phyloP scores from a whole-genome alignment of 2,113 vertebrate genomes.

The Tylochromis polylepis region DNA sequence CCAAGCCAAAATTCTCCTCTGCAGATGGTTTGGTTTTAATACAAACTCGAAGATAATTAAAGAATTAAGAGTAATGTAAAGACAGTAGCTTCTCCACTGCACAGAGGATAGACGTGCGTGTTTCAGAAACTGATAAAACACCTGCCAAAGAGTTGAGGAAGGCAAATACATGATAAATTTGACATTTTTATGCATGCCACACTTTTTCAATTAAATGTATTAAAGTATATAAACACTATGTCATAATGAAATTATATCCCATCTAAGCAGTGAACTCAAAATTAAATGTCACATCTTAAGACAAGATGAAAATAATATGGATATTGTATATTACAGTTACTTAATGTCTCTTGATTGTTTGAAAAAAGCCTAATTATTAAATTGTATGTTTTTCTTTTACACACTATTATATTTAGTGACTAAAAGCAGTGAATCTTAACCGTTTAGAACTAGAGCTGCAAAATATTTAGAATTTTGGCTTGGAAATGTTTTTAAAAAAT shows the following conservation, averaged over 20 bases:
- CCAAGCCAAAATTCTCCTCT: neutral
- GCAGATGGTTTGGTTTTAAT: neutral
- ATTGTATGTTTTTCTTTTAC: neutral
- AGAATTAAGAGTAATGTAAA: neutral
- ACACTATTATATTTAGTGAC: neutral
- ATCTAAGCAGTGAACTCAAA: neutral
- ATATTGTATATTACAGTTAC: neutral
- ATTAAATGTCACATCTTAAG: neutral
- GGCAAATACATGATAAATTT: neutral
- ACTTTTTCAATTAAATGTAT: neutral
- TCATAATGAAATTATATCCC: neutral
- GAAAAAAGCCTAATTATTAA: neutral
- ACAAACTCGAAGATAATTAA: neutral
- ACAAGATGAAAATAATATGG: neutral
- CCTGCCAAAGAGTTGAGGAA: neutral
- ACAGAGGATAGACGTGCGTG: neutral
- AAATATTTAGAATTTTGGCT: neutral
- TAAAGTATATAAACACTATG: neutral
- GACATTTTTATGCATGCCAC: neutral
- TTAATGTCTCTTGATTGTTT: neutral
- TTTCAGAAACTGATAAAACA: neutral
- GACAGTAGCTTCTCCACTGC: neutral
- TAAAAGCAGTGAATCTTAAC: neutral
- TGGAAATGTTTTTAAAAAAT: neutral
- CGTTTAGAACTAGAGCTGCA: neutral